A percentile compares a stretch with the other conserved stretches of the same genome.
phyloP scores from a whole-genome alignment of 2,113 vertebrate species.

The Genyomyrus donnyi region DNA sequence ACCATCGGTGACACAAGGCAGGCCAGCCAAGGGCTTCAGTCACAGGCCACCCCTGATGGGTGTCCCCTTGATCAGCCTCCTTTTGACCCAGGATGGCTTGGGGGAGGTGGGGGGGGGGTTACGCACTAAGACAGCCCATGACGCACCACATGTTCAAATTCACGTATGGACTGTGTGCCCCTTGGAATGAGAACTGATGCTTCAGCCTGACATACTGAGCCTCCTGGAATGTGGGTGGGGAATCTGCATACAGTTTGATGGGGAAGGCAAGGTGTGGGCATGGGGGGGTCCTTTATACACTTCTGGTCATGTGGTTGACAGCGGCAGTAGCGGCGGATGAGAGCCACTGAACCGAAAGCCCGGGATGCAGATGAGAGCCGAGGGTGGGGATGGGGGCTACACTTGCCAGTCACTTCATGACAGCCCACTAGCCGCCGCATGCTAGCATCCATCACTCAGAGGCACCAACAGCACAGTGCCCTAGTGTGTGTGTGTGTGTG shows the following conservation, averaged over 20 bases:
- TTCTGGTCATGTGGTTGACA: slow-evolving; percentile 78
- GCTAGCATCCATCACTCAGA: slow-evolving; percentile 77
- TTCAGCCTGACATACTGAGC: slow-evolving; percentile 40
- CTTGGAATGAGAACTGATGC: neutral
- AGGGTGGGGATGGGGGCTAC: slow-evolving; percentile 51
- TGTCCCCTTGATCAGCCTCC: slow-evolving; percentile 38
- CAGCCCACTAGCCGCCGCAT: slow-evolving; percentile 66
- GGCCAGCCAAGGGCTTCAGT: neutral
- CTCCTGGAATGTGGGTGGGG: slow-evolving; percentile 45
- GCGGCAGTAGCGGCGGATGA: slow-evolving; percentile 73
- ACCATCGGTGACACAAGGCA: neutral
- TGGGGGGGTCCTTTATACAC: slow-evolving; percentile 65
- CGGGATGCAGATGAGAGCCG: slow-evolving; percentile 61
- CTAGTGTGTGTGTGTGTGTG: slow-evolving; percentile 39
- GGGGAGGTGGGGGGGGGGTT: neutral
- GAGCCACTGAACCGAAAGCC: slow-evolving; percentile 82
- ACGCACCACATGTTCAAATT: no score
- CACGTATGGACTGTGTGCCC: neutral
- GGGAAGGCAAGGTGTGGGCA: slow-evolving; percentile 40
- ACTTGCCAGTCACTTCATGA: slow-evolving; percentile 82
- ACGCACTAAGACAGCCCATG: neutral
- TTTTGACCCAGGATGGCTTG: neutral
- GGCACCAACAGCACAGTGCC: slow-evolving; percentile 57
- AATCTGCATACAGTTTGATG: slow-evolving; percentile 70
- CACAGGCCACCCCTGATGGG: slow-evolving; percentile 57